Conservation (phyloP, 2,888 invertebrate species). For the Sarcophaga subvicina region DNA sequence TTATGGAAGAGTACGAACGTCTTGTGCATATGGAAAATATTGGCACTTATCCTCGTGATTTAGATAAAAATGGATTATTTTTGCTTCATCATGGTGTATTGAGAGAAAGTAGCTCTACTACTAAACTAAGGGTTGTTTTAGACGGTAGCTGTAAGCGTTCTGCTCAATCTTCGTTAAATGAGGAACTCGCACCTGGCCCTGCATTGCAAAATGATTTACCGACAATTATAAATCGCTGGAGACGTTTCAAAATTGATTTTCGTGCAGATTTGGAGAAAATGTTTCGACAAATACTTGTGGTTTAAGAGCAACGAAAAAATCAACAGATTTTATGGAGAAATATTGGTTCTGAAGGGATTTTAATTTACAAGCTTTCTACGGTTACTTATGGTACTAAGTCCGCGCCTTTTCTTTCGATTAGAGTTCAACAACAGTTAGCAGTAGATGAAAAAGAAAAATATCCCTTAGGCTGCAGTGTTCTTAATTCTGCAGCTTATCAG, state of each 20-base stretch:
- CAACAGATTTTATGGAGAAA: slow-evolving; percentile 60
- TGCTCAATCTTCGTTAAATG: slow-evolving; percentile 32
- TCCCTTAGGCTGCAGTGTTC: slow-evolving; percentile 47
- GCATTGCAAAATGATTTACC: slow-evolving; percentile 63
- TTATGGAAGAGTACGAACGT: slow-evolving; percentile 35
- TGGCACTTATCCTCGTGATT: slow-evolving; percentile 24
- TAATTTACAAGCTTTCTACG: slow-evolving; percentile 29
- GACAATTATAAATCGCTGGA: slow-evolving; percentile 45
- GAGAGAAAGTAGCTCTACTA: slow-evolving; percentile 45
- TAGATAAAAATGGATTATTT: slow-evolving; percentile 38
- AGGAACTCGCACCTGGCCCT: slow-evolving; percentile 53
- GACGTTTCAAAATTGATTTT: slow-evolving; percentile 57
- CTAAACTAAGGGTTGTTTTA: slow-evolving; percentile 57
- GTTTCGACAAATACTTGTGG: slow-evolving; percentile 62
- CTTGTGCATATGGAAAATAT: slow-evolving; percentile 45
- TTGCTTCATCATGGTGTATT: slow-evolving; percentile 52
- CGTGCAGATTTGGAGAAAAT: slow-evolving; percentile 65
- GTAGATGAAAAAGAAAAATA: slow-evolving; percentile 43
- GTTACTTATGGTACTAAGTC: no score
- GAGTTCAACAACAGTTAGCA: slow-evolving; percentile 60
- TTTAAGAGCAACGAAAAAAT: slow-evolving; percentile 43
- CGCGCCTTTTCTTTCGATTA: slow-evolving; percentile 59
- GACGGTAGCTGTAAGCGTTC: slow-evolving; percentile 49
- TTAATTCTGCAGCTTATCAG: slow-evolving; percentile 24
- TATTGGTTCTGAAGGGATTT: slow-evolving; percentile 16